Base-by-base conservation (phyloP, 2,113 vertebrate species). In the Myiozetetes cayanensis region DNA sequence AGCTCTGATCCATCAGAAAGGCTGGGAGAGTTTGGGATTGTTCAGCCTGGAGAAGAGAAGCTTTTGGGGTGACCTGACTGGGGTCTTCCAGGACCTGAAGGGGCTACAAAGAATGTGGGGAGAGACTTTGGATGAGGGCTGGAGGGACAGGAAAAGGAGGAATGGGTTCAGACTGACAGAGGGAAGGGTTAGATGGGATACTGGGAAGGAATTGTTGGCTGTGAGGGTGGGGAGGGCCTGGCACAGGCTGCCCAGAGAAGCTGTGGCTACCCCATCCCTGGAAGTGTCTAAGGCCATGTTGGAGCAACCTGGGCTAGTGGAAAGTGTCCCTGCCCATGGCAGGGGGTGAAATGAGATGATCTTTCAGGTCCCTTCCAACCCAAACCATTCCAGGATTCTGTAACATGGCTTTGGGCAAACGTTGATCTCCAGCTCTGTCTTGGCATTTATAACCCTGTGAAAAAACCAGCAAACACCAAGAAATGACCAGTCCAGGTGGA, bases 401-500 rank as follows among this genome's bases (percentile, higher is more conserved):
- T 31, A 41, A 31, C 8, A 8, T 28, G 25, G 30, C 61, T 89
- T 70, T 62, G 55, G 28, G 27, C 33, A 56, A 73, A 44, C 8
- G 6, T 46, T 4, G 2, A 12, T 31, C 21, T 44, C 23, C 12
- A 44, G 35, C n/a, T 71, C 63, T 50, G 47, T n/a, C 33, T 43
- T 66, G 9, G 66, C 43, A 12, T 67, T 53, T 66, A 10, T 43
- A 55, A 49, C 17, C 10, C 12, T 14, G 14, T 33, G 23, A 41
- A 80, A 80, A 70, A 67, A 35, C 41, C 59, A 37, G 37, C 14
- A 28, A 37, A 28, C 53, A 55, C 25, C 25, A 47, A 46, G 10
- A 28, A 41, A 31, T 11, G 46, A n/a, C 23, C 5, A 46, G 10
- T 3, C 46, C 18, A 4, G 1, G 33, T 0, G 47, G 22, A 67